Base-by-base conservation (phyloP, 2,113 vertebrate genomes). In the Psilopogon haemacephalus region DNA sequence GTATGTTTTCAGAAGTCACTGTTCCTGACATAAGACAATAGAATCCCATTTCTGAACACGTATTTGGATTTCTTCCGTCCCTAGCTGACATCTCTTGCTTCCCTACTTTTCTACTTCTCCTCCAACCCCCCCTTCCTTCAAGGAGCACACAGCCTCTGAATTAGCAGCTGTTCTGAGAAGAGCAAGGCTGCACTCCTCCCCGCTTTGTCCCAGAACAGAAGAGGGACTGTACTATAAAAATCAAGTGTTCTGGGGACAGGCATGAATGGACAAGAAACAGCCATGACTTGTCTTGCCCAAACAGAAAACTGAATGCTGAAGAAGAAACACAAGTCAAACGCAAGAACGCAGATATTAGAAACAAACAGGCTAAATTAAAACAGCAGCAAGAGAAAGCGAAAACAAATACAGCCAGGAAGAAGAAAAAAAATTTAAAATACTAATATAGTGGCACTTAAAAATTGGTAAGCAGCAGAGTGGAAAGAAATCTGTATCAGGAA, bases 181-280 rank as follows among this genome's bases (percentile, higher is more conserved):
- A 94, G 94, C 84, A 86, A 69, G 90, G 93, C 95, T 88, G 72
- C 93, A 88, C 95, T 96, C 92, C 93, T 94, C 95, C 92, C 95
- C 4, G 42, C 95, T 93, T 93, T 91, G 93, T 95, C 95, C 86
- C 93, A 89, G 85, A 94, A 95, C 94, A 95, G 91, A 96, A 89
- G 68, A 81, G 85, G 72, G 94, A 86, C 85, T 94, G 93, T 93
- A 89, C 89, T 95, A 72, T 90, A 96, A 69, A 94, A 96, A 95
- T 91, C 85, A 75, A 95, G 78, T 95, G 91, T 96, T 83, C 79
- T 71, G 69, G 56, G 80, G 79, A 94, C 69, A 75, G 91, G 56
- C 93, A 91, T 89, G 93, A 95, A 95, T 92, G 90, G 89, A 82
- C 84, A 90, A 96, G 88, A 73, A 89, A 94, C 86, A 89, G 91